A percentile compares a stretch with the other conserved stretches of the same genome.
phyloP scores from a whole-genome alignment of 2,888 invertebrate species.

The Melanophora roralis region DNA sequence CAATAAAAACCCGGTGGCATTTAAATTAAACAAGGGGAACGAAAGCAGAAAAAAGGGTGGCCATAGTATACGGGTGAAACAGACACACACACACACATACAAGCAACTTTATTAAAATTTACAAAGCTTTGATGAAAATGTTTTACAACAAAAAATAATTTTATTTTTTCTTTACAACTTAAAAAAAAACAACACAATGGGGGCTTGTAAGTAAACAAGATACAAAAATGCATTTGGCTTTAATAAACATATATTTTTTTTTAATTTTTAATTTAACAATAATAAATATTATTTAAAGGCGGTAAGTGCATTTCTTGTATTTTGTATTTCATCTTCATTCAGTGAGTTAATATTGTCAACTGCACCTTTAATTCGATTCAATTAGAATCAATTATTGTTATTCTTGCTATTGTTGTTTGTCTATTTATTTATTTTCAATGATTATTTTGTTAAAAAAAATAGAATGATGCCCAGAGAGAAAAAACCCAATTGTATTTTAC shows the following conservation, averaged over 20 bases:
- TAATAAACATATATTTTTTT: too few relatives aligned
- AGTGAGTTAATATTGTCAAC: constrained; percentile 74
- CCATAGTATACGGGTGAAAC: constrained; percentile 39
- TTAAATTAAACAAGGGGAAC: neutral
- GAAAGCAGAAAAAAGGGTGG: neutral
- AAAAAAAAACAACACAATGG: too few relatives aligned
- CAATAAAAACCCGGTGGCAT: constrained; percentile 44
- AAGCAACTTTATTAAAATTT: neutral
- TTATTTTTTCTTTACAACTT: too few relatives aligned
- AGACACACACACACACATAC: neutral
- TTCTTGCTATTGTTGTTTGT: constrained; percentile 49
- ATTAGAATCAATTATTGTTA: constrained; percentile 76
- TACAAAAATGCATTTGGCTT: too few relatives aligned
- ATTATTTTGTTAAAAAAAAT: constrained; percentile 3
- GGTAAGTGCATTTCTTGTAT: constrained; percentile 26
- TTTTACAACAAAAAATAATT: neutral
- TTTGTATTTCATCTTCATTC: constrained; percentile 37
- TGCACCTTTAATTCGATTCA: constrained; percentile 78
- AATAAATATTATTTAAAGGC: constrained; percentile 9
- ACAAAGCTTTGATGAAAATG: neutral
- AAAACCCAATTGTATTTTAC: too few relatives aligned
- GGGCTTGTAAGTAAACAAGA: too few relatives aligned
- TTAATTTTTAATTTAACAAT: too few relatives aligned
- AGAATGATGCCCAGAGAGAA: too few relatives aligned
- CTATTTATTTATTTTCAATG: constrained; percentile 20